Evolutionary conservation across 2,888 invertebrate species (phyloP), one percentile per base, ranked within the genome.

Genomic region (Osmoderma eremita): DNA sequence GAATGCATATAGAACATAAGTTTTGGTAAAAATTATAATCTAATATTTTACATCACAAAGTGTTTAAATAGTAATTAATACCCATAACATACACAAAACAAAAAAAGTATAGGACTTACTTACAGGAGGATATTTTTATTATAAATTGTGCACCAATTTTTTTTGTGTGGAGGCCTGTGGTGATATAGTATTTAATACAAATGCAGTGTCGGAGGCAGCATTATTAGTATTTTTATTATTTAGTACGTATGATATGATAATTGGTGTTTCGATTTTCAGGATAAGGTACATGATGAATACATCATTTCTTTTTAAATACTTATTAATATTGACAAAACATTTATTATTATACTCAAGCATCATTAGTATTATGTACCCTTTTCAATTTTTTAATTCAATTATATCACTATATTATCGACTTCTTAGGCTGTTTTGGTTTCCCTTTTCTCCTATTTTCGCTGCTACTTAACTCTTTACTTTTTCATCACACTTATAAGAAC

Each of bases 201-300:
- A 30, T 24, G n/a, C 38, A 18, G 5, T 38, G 20, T 39, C 2
- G 38, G 24, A 53, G 58, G 58, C 45, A 42, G 42, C 24, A 58
- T 24, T 22, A 18, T 53, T 13, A 13, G 36, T 36, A 24, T 51
- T 22, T 13, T 13, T 49, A 30, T 30, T 30, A 49, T 56, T 41
- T 51, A 49, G n/a, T 53, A 54, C 15, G 42, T 30, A 54, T 65
- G 65, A 65, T 65, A 65, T 65, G 65, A 65, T 65, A 58, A 38
- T 65, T 65, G 56, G 65, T 65, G 65, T 65, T 65, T 48, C 24
- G 51, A 53, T 53, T 51, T 63, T 53, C 63, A 56, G 50, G 58
- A 50, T 38, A 50, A 65, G 54, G 65, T 65, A 65, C 56, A 58
- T 56, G 36, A 22, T 63, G 45, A 63, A 63, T 53, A 63, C 63